Base-by-base conservation (phyloP, 2,888 invertebrate species). In the Leptinotarsa juncta region DNA sequence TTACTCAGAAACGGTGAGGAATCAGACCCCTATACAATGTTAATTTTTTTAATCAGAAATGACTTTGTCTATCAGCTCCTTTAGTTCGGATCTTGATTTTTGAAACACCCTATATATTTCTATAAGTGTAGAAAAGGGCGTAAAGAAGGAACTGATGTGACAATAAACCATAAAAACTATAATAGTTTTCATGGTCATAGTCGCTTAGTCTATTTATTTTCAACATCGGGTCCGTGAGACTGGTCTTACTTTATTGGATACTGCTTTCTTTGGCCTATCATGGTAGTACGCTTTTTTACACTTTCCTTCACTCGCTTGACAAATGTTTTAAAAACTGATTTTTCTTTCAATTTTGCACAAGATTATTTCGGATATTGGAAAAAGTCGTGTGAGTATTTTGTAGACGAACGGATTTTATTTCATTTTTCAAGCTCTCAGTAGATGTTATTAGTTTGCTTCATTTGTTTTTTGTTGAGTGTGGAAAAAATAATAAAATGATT, bases 341-440 rank as follows among this genome's bases (percentile, higher is more conserved):
- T 70, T 57, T 72, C 60, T 66, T 79, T 77, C 80, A 75, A 75
- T 81, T 81, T 81, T 81, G 82, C 82, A 75, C 71, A 78, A 84
- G 83, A 82, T 80, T 80, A 78, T 83, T 85, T 82, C 74, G 85
- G 87, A 84, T 85, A 83, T 76, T 86, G 86, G 85, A 86, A 84
- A 82, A 86, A 85, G 84, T 80, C 79, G 51, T 86, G 86, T 87
- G 85, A 87, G 87, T 87, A 87, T 79, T 53, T 70, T 20, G 65
- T 74, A 73, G 69, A 65, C 60, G 16, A 23, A 60, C 77, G 71
- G 78, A 81, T 80, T 81, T 79, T 78, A 79, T 75, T 80, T 78
- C 80, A 80, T 81, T 81, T 80, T 49, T 76, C 79, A 77, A 79
- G 79, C 76, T 71, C 67, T 12, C 60, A 32, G 60, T 67, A 72